Conservation (phyloP, 1,140 invertebrate species). For the Thaumatotibia leucotreta region DNA sequence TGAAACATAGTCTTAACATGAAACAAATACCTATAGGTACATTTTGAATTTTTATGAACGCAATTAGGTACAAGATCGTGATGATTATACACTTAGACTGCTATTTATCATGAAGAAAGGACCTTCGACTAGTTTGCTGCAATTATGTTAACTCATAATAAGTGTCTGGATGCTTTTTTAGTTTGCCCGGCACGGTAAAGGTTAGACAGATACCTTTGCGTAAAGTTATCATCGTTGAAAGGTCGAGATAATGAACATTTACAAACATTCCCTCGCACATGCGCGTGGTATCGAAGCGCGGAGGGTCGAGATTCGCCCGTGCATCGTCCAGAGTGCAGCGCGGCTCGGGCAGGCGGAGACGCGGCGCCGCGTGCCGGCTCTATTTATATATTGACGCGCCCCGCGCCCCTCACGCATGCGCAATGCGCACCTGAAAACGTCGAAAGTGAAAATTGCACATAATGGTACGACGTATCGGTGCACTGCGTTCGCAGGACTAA, state of each 20-base stretch:
- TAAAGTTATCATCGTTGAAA: conserved; percentile 4
- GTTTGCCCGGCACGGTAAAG: neutral
- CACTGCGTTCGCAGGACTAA: conserved; percentile 34
- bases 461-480: conserved; percentile 45
- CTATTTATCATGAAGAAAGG: too few species aligned
- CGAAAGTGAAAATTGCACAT: conserved; percentile 74
- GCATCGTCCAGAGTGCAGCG: neutral
- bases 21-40: too few species aligned
- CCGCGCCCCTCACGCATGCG: conserved; percentile 52
- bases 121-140: too few species aligned
- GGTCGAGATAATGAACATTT: conserved; percentile 4
- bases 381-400: conserved; percentile 71
- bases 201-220: neutral
- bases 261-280: conserved; percentile 1
- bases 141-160: neutral
- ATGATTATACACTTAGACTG: too few species aligned
- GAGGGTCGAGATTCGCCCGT: neutral
- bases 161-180: neutral
- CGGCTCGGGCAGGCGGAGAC: conserved; percentile 36
- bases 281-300: neutral
- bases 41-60: too few species aligned
- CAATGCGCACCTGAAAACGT: conserved; percentile 48
- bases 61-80: too few species aligned
- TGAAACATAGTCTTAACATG: too few species aligned
- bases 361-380: conserved; percentile 39